These are phyloP conservation scores for Sclerodermus sp. DNA, from an alignment of 2,888 invertebrate species.

Conservation along the genomic window DNA sequence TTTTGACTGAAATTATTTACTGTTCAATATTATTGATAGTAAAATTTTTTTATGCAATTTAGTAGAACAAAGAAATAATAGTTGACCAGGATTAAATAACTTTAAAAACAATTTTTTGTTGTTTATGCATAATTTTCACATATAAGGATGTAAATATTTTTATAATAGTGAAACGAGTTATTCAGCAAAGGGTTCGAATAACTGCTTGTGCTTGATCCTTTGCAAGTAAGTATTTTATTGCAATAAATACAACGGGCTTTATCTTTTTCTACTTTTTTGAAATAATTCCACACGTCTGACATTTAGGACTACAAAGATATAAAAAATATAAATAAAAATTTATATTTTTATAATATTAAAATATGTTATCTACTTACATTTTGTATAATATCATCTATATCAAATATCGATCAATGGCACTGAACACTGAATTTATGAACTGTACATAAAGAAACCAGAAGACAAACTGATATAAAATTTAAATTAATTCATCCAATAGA, in stretches of 20 bases:
- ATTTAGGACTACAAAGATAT: neutral
- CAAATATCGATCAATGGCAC: neutral
- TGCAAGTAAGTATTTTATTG: neutral
- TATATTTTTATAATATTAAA: neutral
- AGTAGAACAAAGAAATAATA: too few relatives aligned
- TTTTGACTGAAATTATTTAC: too few relatives aligned
- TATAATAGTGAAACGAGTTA: too few relatives aligned
- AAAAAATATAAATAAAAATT: neutral
- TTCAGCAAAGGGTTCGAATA: neutral
- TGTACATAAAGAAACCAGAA: neutral
- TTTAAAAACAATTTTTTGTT: too few relatives aligned
- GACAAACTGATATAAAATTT: neutral
- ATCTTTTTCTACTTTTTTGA: neutral
- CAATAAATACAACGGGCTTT: neutral
- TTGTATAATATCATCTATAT: neutral
- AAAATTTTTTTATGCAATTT: too few relatives aligned
- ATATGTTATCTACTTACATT: neutral
- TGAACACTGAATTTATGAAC: neutral
- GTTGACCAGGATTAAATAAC: too few relatives aligned
- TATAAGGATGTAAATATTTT: too few relatives aligned
- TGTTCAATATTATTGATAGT: too few relatives aligned
- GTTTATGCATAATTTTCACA: too few relatives aligned
- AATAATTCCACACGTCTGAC: neutral
- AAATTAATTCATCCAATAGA: neutral
- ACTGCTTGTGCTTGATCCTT: neutral